phyloP scores from a whole-genome alignment of 2,797 vertebrate species.

The Acipenser oxyrinchus region DNA sequence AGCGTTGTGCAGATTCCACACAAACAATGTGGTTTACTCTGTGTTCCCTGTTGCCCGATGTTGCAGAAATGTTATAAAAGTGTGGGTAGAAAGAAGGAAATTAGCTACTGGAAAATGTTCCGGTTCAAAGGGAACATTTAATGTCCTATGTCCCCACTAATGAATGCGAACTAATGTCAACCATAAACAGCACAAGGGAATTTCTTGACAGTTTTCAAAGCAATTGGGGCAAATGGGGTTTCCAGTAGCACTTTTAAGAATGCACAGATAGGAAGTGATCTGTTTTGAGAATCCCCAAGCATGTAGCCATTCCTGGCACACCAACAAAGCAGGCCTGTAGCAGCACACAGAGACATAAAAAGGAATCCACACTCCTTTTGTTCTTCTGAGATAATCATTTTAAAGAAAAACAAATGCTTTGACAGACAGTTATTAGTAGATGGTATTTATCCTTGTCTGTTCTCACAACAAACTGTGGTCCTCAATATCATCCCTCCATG shows the following conservation, averaged over 20 bases:
- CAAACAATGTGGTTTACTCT: conserved; percentile 5
- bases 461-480: too few relatives aligned
- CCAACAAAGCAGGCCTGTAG: conserved; percentile 32
- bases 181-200: conserved; percentile 1
- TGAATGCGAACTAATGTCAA: not conserved
- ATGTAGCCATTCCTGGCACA: conserved; percentile 25
- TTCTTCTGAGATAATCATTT: too few relatives aligned
- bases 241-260: conserved; percentile 29
- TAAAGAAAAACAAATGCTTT: too few relatives aligned
- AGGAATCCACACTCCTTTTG: conserved; percentile 6
- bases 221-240: conserved; percentile 33
- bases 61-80: conserved; percentile 2
- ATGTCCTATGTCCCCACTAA: not conserved
- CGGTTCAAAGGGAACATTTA: not conserved
- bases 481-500: too few relatives aligned
- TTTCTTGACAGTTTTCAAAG: conserved; percentile 27
- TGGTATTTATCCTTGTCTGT: too few relatives aligned
- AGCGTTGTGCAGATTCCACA: not conserved
- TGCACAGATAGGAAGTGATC: conserved; percentile 31
- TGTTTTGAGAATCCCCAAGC: conserved; percentile 26
- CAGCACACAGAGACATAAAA: conserved; percentile 18
- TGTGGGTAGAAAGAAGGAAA: not conserved
- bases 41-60: not conserved
- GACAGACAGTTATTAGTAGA: too few relatives aligned
- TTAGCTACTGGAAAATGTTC: not conserved